Evolutionary conservation across 2,888 invertebrate genomes (phyloP), one percentile per base, ranked within the genome.

Genomic region (Cerceris ruficornis): DNA sequence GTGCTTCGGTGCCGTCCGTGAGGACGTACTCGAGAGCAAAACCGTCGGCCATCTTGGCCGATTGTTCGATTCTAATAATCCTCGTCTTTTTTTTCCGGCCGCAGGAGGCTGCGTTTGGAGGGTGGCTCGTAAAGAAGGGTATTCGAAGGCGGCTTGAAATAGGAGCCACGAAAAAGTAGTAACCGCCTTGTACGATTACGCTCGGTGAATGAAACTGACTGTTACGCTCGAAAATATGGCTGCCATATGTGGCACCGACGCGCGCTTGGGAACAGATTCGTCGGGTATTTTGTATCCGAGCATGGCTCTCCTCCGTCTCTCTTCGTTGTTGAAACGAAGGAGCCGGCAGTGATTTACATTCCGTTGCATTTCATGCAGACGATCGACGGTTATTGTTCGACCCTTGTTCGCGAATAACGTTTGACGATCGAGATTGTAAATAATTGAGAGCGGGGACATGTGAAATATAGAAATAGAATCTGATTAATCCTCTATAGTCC

Each of bases 211-310:
- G 80, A 64, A 71, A 75, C 50, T 46, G 50, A 67, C 57, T 62
- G 14, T 79, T 73, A 61, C 59, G 43, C 8, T 61, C 61, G 77
- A 68, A 82, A 85, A 80, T 86, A 83, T 87, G 87, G 84, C 71
- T 67, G 77, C 87, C 86, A 87, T 77, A 83, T 87, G 87, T 83
- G 82, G 61, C 65, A 39, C 49, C 58, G 15, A 6, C 60, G 46
- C 67, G 50, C 64, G 50, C 64, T 67, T 59, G 66, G 65, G 62
- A 80, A 81, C 70, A 72, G 77, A 82, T 76, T 61, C 68, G 69
- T 69, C 4, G 28, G 28, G 28, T 55, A 71, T 54, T 55, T 62
- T 65, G 55, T 17, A 11, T 28, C 6, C 15, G 42, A 39, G 46
- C 61, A 46, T 14, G 28, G 77, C 78, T 58, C 42, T 66, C 52